A percentile compares a stretch with the other conserved stretches of the same genome.
Evolutionary conservation across 2,797 vertebrate genomes (phyloP).

Genomic region (Tauraco hartlaubi): DNA sequence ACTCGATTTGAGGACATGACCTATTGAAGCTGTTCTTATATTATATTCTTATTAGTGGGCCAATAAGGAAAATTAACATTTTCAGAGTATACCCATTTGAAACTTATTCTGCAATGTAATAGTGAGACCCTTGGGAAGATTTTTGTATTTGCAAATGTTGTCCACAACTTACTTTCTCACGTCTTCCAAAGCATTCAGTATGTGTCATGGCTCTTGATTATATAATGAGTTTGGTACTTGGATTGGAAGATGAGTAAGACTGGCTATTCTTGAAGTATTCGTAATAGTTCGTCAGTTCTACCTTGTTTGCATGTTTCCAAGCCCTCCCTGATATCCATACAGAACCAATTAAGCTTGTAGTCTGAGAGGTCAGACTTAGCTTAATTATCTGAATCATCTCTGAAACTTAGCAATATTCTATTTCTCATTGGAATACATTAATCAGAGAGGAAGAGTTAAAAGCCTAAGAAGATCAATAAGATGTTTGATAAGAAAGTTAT

Average conservation of each 20-base stretch:
- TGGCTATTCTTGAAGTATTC: neutral
- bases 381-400: too few species aligned
- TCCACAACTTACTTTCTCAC: neutral
- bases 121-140: rapidly evolving
- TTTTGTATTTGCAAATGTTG: neutral
- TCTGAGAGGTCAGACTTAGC: neutral
- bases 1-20: neutral
- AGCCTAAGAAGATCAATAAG: slow-evolving; percentile 35
- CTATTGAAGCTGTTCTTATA: neutral
- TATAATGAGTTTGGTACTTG: neutral
- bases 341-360: neutral
- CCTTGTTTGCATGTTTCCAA: neutral
- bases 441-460: neutral
- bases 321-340: neutral
- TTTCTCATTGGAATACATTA: neutral
- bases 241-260: neutral
- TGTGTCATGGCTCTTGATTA: neutral
- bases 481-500: slow-evolving; percentile 39
- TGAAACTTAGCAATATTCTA: neutral
- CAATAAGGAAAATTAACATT: neutral
- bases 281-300: neutral
- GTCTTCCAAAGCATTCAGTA: neutral
- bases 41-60: neutral
- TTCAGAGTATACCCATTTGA: neutral
- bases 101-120: neutral